A percentile compares a stretch with the other conserved stretches of the same genome.
phyloP scores from a whole-genome alignment of 2,888 invertebrate genomes.

The Metacarcinus magister region DNA sequence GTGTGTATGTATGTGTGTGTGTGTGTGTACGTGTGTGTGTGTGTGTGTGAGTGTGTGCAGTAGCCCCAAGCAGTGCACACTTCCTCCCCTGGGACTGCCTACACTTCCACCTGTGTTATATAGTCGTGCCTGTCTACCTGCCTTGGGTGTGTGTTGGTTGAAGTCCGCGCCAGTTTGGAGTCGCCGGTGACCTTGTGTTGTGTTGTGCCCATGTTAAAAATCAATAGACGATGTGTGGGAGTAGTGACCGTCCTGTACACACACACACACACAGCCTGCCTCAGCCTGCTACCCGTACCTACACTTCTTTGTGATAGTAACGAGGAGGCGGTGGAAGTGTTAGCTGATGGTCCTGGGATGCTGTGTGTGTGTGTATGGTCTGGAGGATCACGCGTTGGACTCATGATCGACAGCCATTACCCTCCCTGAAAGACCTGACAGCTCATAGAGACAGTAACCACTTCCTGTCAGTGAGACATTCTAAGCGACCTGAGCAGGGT shows the following conservation, averaged over 20 bases:
- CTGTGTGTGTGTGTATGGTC: too few species aligned
- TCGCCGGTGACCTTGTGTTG: conserved; percentile 69
- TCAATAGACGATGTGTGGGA: conserved; percentile 67
- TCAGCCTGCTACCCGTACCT: background rate
- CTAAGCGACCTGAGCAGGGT: too few species aligned
- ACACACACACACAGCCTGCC: conserved; percentile 19
- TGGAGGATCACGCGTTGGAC: too few species aligned
- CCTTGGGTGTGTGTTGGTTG: background rate
- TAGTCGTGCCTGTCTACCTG: background rate
- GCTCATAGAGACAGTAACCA: too few species aligned
- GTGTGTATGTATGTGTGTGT: background rate
- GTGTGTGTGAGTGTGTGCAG: background rate
- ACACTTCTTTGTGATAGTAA: background rate
- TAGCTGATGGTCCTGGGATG: too few species aligned
- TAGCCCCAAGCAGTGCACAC: conserved; percentile 32
- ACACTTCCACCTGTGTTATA: background rate
- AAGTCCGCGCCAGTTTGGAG: background rate
- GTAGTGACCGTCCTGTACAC: conserved; percentile 47
- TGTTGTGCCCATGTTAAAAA: conserved; percentile 69
- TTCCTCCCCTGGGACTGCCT: background rate
- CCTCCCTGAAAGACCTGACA: too few species aligned
- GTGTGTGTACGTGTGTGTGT: background rate
- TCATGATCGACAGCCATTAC: too few species aligned
- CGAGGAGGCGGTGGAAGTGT: too few species aligned
- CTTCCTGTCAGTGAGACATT: too few species aligned